These are phyloP conservation scores for Ormyrus labotus DNA, from an alignment of 2,888 invertebrate genomes.

Conservation along the genomic window DNA sequence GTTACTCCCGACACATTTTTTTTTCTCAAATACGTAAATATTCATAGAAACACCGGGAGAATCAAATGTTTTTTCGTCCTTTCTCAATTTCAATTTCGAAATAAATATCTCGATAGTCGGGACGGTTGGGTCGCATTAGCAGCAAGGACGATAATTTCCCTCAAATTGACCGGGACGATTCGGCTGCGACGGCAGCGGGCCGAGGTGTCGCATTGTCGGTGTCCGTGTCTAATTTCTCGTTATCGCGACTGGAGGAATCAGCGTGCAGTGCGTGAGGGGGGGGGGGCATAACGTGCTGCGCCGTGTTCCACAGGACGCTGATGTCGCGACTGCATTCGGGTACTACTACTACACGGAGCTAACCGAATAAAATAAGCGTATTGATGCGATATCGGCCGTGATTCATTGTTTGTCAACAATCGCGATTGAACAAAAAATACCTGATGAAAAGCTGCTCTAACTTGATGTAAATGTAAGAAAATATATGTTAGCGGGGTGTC, in stretches of 20 bases:
- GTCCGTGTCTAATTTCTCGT: conserved; percentile 39
- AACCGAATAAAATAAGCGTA: conserved; percentile 31
- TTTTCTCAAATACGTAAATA: too few relatives aligned
- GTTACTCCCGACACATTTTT: too few relatives aligned
- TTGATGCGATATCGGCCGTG: conserved; percentile 4
- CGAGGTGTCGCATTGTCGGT: conserved; percentile 26
- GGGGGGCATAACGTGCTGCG: neutral
- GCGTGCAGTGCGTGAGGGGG: neutral
- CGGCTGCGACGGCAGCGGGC: neutral
- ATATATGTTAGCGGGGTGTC: too few relatives aligned
- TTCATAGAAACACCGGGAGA: too few relatives aligned
- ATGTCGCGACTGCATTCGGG: neutral
- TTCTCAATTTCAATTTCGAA: too few relatives aligned
- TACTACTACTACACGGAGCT: neutral
- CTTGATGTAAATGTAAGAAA: too few relatives aligned
- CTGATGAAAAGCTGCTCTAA: too few relatives aligned
- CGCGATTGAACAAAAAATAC: neutral
- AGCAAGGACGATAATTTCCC: neutral
- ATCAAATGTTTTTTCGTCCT: too few relatives aligned
- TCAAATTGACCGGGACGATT: neutral
- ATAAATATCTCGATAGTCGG: too few relatives aligned
- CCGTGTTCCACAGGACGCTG: too few relatives aligned
- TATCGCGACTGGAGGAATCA: conserved; percentile 21
- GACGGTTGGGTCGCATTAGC: too few relatives aligned
- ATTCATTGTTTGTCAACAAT: conserved; percentile 34